phyloP scores from a whole-genome alignment of 2,113 vertebrate genomes.

The Clupea harengus region DNA sequence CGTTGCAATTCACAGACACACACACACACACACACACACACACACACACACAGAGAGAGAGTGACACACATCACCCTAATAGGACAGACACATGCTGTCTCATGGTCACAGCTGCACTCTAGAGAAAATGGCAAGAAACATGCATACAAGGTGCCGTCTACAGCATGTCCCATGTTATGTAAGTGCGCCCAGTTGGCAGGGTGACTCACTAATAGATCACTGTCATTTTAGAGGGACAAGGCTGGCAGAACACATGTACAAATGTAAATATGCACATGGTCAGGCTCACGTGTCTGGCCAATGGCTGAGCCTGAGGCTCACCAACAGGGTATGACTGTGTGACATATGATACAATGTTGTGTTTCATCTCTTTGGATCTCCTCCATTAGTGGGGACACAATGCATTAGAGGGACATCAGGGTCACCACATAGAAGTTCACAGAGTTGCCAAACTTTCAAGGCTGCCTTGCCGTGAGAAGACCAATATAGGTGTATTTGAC shows the following conservation, averaged over 20 bases:
- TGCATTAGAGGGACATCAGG: background rate
- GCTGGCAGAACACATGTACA: background rate
- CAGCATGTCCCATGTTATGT: background rate
- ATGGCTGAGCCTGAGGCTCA: background rate
- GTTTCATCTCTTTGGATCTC: background rate
- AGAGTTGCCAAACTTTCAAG: too few species aligned
- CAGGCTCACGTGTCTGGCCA: background rate
- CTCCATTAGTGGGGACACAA: background rate
- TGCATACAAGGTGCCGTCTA: background rate
- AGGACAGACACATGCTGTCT: background rate
- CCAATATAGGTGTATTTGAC: too few species aligned
- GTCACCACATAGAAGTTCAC: too few species aligned
- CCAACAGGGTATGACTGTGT: background rate
- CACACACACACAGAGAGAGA: background rate
- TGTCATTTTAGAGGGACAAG: background rate
- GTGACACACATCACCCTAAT: background rate
- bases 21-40: background rate
- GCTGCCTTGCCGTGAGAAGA: too few species aligned
- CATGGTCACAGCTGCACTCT: background rate
- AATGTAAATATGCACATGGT: background rate
- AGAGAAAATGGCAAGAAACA: background rate
- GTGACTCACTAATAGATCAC: conserved; percentile 1
- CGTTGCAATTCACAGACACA: background rate
- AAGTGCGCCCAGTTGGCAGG: background rate
- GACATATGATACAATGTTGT: background rate